Conservation (phyloP, 23 tunicate species). For the Halocynthia roretzi region DNA sequence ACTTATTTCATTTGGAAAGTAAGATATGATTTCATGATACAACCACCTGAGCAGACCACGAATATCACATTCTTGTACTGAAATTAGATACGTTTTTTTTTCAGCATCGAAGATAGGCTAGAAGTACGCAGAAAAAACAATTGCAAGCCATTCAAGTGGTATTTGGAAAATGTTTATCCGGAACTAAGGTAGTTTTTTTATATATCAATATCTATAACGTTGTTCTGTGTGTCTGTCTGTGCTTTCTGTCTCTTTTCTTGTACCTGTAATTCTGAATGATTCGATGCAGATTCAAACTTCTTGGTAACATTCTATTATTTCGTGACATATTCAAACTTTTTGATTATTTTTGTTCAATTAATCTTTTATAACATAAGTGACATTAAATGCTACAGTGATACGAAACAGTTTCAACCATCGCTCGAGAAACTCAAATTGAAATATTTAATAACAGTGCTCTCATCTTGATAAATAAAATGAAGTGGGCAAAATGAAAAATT, state of each 20-base stretch:
- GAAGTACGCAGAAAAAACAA: constrained; percentile 60
- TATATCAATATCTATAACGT: not conserved
- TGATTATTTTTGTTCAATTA: no score
- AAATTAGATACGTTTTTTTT: not conserved
- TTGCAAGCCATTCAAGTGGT: constrained; percentile 96
- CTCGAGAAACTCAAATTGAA: no score
- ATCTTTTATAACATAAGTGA: no score
- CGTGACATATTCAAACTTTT: no score
- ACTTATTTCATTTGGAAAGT: constrained; percentile 87
- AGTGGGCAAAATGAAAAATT: no score
- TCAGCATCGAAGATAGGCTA: constrained; percentile 69
- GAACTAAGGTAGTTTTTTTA: constrained; percentile 40
- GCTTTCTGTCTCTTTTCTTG: not conserved
- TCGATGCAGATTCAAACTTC: not conserved
- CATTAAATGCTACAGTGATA: no score
- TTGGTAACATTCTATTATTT: no score
- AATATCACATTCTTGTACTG: not conserved
- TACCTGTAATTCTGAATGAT: not conserved
- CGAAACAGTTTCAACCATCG: no score
- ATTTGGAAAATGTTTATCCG: constrained; percentile 89
- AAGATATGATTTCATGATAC: constrained; percentile 6
- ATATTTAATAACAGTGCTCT: no score
- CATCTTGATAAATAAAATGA: no score
- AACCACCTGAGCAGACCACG: no score
- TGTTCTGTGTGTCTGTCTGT: no score